phyloP scores from a whole-genome alignment of 2,888 invertebrate species.

The Troides helena region DNA sequence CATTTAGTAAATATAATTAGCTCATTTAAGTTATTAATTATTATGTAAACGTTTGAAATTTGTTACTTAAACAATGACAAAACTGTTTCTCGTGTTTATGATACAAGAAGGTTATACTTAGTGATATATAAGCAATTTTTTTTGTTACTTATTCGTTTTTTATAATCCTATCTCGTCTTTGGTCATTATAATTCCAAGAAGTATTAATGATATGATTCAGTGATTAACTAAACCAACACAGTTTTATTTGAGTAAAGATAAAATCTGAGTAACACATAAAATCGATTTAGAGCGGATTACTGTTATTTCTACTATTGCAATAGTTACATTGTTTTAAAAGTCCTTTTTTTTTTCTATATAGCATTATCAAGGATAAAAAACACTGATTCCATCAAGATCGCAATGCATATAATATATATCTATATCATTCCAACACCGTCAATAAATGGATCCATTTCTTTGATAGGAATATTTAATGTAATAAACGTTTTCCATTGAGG shows the following conservation, averaged over 20 bases:
- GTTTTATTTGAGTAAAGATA: not conserved
- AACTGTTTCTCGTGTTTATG: not conserved
- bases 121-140: no score
- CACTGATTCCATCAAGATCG: not conserved
- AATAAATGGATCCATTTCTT: slow-evolving; percentile 7
- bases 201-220: not conserved
- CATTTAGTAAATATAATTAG: no score
- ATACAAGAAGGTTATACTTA: not conserved
- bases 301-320: not conserved
- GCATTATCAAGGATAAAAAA: not conserved
- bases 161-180: not conserved
- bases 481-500: not conserved
- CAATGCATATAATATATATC: not conserved
- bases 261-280: not conserved
- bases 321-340: not conserved
- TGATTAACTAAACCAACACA: not conserved
- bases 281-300: not conserved
- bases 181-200: not conserved
- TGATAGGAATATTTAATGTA: slow-evolving; percentile 6
- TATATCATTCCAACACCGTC: slow-evolving; percentile 8
- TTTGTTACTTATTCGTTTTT: not conserved
- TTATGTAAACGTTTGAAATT: not conserved
- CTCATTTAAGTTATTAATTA: no score
- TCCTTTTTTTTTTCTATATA: not conserved
- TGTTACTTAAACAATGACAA: not conserved